A percentile compares a stretch with the other conserved stretches of the same genome.
Evolutionary conservation across 2,888 invertebrate genomes (phyloP).

Genomic region (Meandrusa payeni): DNA sequence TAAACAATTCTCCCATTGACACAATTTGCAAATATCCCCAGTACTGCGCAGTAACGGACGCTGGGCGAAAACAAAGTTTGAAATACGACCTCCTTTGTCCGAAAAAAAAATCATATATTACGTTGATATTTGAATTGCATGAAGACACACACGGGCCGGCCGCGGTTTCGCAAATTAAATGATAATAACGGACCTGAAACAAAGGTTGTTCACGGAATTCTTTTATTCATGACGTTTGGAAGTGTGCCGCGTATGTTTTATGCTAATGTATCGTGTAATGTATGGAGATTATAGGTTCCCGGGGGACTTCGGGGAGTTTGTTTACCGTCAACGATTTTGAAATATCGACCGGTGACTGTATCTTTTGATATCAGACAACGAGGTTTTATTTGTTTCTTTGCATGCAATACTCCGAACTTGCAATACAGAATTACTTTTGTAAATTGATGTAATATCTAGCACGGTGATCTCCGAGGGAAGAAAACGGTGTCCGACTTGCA

Average conservation of each 20-base stretch:
- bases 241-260: conserved; percentile 39
- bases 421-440: too few species aligned
- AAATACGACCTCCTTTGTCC: conserved; percentile 6
- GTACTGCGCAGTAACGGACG: conserved; percentile 12
- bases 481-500: too few species aligned
- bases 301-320: conserved; percentile 31
- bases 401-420: too few species aligned
- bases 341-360: conserved; percentile 5
- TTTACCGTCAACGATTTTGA: conserved; percentile 1
- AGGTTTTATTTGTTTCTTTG: too few species aligned
- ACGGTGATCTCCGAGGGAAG: too few species aligned
- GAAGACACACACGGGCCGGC: conserved; percentile 16
- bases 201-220: conserved; percentile 33
- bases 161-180: conserved; percentile 33
- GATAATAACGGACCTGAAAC: conserved; percentile 33
- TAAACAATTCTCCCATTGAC: neutral
- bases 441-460: too few species aligned
- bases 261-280: conserved; percentile 38
- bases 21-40: neutral
- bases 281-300: conserved; percentile 38
- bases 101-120: conserved; percentile 17
- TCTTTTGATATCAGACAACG: too few species aligned
- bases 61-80: conserved; percentile 16
- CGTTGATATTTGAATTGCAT: conserved; percentile 20
- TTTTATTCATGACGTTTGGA: conserved; percentile 40